Evolutionary conservation across 2,888 invertebrate genomes (phyloP).

Genomic region (Tetropium fuscum): DNA sequence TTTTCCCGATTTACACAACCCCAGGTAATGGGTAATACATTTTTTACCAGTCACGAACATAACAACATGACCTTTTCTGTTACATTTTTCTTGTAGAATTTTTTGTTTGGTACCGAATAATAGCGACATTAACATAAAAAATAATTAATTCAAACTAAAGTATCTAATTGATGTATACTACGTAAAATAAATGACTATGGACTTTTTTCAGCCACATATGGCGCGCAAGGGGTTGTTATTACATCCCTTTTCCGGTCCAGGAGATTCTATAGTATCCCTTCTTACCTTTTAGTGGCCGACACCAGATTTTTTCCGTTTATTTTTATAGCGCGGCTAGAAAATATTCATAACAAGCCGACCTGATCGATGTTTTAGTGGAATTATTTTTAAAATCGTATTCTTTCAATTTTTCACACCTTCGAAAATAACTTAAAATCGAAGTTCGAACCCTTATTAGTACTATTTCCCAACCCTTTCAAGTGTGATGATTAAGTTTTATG

Average conservation of each 20-base stretch:
- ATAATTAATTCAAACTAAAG: slow-evolving; percentile 35
- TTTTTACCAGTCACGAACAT: too few species aligned
- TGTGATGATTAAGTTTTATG: slow-evolving; percentile 11
- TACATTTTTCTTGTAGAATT: neutral
- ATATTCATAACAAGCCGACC: neutral
- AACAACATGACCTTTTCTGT: too few species aligned
- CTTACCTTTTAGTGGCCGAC: slow-evolving; percentile 3
- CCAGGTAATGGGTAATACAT: too few species aligned
- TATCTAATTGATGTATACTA: slow-evolving; percentile 39
- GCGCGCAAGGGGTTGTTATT: slow-evolving; percentile 60
- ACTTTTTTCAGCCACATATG: slow-evolving; percentile 59
- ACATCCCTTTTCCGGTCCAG: slow-evolving; percentile 59
- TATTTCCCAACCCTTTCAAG: slow-evolving; percentile 3
- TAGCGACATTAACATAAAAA: slow-evolving; percentile 29
- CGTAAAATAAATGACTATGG: slow-evolving; percentile 46
- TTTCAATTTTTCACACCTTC: slow-evolving; percentile 21
- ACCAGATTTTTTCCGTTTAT: slow-evolving; percentile 6
- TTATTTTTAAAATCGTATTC: slow-evolving; percentile 8
- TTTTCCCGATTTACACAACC: too few species aligned
- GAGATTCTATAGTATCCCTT: slow-evolving; percentile 19
- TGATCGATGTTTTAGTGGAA: neutral
- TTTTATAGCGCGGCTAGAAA: neutral
- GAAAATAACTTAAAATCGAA: slow-evolving; percentile 6
- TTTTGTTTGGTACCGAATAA: slow-evolving; percentile 11
- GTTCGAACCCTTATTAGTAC: slow-evolving; percentile 8